Conservation (phyloP, 2,888 invertebrate genomes). For the Clistopyga incitator region DNA sequence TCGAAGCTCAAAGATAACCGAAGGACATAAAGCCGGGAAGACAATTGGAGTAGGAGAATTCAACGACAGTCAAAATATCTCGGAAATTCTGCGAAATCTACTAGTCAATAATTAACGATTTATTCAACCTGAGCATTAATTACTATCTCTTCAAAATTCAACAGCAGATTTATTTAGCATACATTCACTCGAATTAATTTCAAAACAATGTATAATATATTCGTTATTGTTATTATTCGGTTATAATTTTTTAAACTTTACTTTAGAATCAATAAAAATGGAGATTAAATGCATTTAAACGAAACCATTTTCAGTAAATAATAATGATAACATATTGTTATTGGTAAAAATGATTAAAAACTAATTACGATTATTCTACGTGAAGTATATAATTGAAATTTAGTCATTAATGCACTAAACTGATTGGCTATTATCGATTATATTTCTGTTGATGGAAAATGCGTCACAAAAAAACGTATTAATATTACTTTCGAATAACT, state of each 20-base stretch:
- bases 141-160: background rate
- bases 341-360: too few species aligned
- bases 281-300: too few species aligned
- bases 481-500: background rate
- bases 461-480: background rate
- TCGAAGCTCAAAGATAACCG: slow-evolving; percentile 18
- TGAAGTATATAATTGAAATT: too few species aligned
- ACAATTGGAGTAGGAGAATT: slow-evolving; percentile 1
- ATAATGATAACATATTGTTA: background rate
- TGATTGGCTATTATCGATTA: background rate
- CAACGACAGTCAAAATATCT: slow-evolving; percentile 56
- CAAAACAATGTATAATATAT: too few species aligned
- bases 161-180: background rate
- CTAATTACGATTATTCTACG: too few species aligned
- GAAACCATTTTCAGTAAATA: background rate
- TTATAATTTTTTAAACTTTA: too few species aligned
- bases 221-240: too few species aligned
- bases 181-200: too few species aligned
- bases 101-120: slow-evolving; percentile 46
- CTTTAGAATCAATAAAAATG: too few species aligned
- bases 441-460: background rate
- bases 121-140: slow-evolving; percentile 18
- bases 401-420: background rate
- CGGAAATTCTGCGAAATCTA: slow-evolving; percentile 34
- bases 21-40: background rate